Conservation (phyloP, 2,888 invertebrate species). For the Bellardia bayeri region DNA sequence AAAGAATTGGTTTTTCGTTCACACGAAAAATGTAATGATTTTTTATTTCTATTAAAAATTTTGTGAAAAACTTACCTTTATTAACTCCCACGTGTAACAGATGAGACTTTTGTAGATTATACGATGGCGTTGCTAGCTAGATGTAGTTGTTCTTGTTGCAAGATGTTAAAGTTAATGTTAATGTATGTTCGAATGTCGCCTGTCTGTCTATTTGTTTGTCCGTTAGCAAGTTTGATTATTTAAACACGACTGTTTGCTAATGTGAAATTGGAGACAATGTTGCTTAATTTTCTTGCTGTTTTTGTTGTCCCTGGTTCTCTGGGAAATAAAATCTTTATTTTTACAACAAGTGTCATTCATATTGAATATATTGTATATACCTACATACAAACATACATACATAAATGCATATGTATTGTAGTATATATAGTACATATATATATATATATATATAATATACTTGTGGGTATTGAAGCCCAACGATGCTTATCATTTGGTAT, state of each 20-base stretch:
- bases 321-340: constrained; percentile 73
- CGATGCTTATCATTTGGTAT: constrained; percentile 70
- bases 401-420: background rate
- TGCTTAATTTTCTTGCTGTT: constrained; percentile 64
- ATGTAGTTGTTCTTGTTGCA: constrained; percentile 19
- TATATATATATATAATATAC: background rate
- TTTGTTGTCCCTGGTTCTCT: constrained; percentile 65
- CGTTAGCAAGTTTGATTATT: constrained; percentile 45
- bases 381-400: background rate
- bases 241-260: constrained; percentile 59
- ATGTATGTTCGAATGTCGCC: constrained; percentile 17
- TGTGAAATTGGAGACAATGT: constrained; percentile 72
- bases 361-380: constrained; percentile 61
- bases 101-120: constrained; percentile 7
- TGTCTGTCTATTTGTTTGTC: constrained; percentile 20
- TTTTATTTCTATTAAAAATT: constrained; percentile 57
- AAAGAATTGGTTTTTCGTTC: background rate
- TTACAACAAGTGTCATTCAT: constrained; percentile 73
- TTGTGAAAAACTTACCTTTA: constrained; percentile 36
- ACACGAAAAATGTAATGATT: constrained; percentile 33
- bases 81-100: constrained; percentile 65
- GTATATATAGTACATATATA: too few species aligned
- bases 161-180: constrained; percentile 48
- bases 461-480: constrained; percentile 51
- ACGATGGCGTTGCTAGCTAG: constrained; percentile 21